phyloP scores from a whole-genome alignment of 2,888 invertebrate species.

The Eretmocerus hayati region DNA sequence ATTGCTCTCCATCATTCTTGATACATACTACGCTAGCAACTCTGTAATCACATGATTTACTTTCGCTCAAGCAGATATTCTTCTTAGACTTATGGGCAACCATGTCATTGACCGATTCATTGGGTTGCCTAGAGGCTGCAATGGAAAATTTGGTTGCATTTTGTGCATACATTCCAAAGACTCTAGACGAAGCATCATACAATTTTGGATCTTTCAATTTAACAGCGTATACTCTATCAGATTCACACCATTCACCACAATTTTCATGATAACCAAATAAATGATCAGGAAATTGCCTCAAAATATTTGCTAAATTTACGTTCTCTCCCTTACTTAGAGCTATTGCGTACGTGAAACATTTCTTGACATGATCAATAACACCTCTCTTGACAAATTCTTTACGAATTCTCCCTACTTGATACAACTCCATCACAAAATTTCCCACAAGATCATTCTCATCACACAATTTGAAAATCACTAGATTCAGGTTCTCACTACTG shows the following conservation, averaged over 20 bases:
- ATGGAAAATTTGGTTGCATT: background rate
- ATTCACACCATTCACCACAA: conserved; percentile 4
- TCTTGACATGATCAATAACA: conserved; percentile 7
- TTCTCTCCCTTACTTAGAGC: conserved; percentile 4
- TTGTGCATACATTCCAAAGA: background rate
- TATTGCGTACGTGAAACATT: conserved; percentile 11
- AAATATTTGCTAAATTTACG: background rate
- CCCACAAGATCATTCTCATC: conserved; percentile 10
- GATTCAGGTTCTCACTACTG: conserved; percentile 1
- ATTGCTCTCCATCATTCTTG: too few relatives aligned
- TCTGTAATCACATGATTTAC: background rate
- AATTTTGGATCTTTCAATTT: background rate
- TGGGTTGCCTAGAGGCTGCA: background rate
- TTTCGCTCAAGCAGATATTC: background rate
- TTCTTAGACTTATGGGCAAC: background rate
- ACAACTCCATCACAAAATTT: conserved; percentile 8
- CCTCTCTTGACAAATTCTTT: conserved; percentile 1
- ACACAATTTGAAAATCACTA: conserved; percentile 2
- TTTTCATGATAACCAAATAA: conserved; percentile 3
- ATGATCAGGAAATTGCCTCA: conserved; percentile 3
- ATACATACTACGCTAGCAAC: background rate
- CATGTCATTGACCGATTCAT: background rate
- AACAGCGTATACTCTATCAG: background rate
- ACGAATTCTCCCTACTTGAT: background rate
- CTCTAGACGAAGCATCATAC: background rate